phyloP scores from a whole-genome alignment of 2,113 vertebrate species.

The Arvicanthis niloticus region DNA sequence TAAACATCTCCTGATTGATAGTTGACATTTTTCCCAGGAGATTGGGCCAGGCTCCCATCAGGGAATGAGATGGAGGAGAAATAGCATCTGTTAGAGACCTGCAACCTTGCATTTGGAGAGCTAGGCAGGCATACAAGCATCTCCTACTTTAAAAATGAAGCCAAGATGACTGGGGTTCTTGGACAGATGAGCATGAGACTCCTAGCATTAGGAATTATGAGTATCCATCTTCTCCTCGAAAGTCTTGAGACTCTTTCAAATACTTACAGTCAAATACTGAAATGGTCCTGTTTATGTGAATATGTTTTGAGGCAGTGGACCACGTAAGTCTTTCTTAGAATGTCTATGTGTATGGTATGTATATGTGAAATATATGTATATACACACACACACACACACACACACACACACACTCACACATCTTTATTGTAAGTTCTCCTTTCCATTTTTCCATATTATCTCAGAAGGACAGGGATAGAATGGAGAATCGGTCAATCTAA shows the following conservation, averaged over 20 bases:
- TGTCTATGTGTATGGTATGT: neutral
- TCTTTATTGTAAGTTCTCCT: neutral
- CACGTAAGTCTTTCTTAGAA: neutral
- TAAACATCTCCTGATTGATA: constrained; percentile 65
- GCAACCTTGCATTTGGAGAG: neutral
- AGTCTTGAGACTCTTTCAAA: constrained; percentile 13
- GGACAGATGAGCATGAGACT: neutral
- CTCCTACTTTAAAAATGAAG: neutral
- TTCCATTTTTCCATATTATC: neutral
- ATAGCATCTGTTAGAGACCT: neutral
- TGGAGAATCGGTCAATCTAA: neutral
- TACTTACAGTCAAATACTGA: neutral
- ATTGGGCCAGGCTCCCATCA: neutral
- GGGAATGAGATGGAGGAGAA: neutral
- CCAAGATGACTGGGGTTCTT: neutral
- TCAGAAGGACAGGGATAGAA: neutral
- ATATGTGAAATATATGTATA: neutral
- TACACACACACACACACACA: neutral
- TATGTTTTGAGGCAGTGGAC: neutral
- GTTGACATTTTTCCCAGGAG: constrained; percentile 75
- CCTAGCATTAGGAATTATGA: neutral
- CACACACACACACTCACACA: neutral
- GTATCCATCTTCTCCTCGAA: neutral
- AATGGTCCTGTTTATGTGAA: constrained; percentile 1
- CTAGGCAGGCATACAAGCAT: neutral